phyloP scores from a whole-genome alignment of 2,113 vertebrate genomes.

The Lipotes vexillifer region DNA sequence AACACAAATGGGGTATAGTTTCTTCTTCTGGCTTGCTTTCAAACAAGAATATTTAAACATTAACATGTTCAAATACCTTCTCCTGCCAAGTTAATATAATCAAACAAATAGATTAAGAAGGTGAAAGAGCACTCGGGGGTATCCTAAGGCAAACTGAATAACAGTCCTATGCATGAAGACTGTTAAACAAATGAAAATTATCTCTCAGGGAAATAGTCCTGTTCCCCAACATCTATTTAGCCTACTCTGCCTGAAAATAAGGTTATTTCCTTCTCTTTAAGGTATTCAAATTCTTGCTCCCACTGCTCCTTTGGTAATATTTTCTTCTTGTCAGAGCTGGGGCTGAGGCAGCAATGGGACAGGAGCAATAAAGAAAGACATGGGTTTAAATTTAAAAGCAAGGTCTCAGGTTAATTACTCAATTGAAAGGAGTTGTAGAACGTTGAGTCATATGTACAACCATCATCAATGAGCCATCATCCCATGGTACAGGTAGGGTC shows the following conservation, averaged over 20 bases:
- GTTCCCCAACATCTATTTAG: neutral
- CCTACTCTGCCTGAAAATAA: neutral
- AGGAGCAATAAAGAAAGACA: neutral
- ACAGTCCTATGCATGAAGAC: neutral
- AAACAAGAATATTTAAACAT: conserved; percentile 61
- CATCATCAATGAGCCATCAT: neutral
- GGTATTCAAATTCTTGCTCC: neutral
- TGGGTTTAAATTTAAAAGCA: neutral
- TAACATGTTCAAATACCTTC: conserved; percentile 58
- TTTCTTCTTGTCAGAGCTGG: neutral
- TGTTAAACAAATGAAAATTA: conserved; percentile 49
- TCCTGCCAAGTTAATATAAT: conserved; percentile 62
- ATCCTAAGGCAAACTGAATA: conserved; percentile 51
- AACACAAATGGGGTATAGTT: conserved; percentile 14
- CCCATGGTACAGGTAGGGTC: neutral
- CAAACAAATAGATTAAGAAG: conserved; percentile 71
- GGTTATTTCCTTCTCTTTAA: conserved; percentile 16
- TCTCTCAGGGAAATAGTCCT: neutral
- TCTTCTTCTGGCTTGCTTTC: conserved; percentile 54
- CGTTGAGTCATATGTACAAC: neutral
- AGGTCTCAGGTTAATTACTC: neutral
- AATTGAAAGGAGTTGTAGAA: neutral
- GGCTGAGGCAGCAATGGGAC: neutral
- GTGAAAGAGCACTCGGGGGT: conserved; percentile 39
- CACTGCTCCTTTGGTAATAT: neutral